phyloP scores from a whole-genome alignment of 2,888 invertebrate species.

The Epsilonema sp. region DNA sequence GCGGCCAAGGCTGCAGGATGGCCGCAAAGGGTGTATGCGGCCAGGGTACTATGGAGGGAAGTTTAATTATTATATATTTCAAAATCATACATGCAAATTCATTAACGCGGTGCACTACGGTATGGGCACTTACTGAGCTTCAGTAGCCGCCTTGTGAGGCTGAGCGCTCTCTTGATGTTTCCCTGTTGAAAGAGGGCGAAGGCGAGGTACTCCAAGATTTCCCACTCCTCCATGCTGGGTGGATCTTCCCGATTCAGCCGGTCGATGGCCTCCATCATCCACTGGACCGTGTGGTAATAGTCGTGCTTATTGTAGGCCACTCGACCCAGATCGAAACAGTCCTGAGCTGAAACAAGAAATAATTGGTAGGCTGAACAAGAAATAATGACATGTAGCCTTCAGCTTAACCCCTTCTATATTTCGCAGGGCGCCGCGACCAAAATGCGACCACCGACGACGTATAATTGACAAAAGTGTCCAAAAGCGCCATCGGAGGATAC shows the following conservation, averaged over 20 bases:
- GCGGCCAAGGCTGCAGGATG: too few species aligned
- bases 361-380: too few species aligned
- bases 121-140: conserved; percentile 38
- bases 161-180: conserved; percentile 59
- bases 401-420: background rate
- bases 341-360: conserved; percentile 50
- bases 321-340: conserved; percentile 85
- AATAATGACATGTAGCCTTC: conserved; percentile 10
- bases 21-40: too few species aligned
- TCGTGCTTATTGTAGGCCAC: conserved; percentile 79
- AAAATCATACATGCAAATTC: too few species aligned
- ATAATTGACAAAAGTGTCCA: too few species aligned
- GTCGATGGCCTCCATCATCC: conserved; percentile 50
- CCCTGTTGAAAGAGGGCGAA: conserved; percentile 72
- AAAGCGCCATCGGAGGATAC: too few species aligned
- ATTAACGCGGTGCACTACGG: too few species aligned
- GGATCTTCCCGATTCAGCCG: conserved; percentile 15
- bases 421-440: too few species aligned
- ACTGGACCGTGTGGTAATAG: conserved; percentile 69
- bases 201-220: conserved; percentile 75
- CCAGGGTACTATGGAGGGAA: conserved; percentile 1
- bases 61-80: conserved; percentile 40
- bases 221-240: conserved; percentile 15
- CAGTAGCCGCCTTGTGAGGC: conserved; percentile 68
- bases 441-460: too few species aligned